phyloP scores from a whole-genome alignment of 2,888 invertebrate species.

The Oscheius myriophilus region DNA sequence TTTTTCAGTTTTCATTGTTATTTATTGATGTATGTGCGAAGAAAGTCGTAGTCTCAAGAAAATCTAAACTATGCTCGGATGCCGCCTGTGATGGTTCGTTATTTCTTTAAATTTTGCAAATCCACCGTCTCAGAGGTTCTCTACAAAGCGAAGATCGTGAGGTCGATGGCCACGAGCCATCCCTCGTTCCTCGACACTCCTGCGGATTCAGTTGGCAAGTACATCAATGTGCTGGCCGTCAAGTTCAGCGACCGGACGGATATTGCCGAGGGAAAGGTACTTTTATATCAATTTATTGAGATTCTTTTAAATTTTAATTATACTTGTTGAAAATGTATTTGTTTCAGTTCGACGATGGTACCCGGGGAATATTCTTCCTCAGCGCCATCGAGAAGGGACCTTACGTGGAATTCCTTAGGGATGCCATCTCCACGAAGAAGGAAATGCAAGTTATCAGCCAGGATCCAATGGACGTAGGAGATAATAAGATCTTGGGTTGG shows the following conservation, averaged over 20 bases:
- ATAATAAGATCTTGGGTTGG: conserved; percentile 38
- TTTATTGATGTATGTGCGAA: conserved; percentile 28
- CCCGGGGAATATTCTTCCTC: conserved; percentile 43
- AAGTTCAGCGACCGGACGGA: conserved; percentile 58
- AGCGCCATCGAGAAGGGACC: conserved; percentile 44
- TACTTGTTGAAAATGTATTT: not conserved
- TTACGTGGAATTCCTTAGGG: conserved; percentile 49
- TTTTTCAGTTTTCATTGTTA: conserved; percentile 1
- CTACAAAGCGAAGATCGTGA: conserved; percentile 47
- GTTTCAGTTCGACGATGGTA: conserved; percentile 42
- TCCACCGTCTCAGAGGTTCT: conserved; percentile 41
- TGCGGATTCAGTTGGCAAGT: conserved; percentile 8
- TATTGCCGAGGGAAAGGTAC: conserved; percentile 53
- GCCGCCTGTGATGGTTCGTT: conserved; percentile 38
- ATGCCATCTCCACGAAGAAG: conserved; percentile 49
- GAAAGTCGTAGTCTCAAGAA: conserved; percentile 34
- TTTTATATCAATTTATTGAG: too few species aligned
- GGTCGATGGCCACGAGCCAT: conserved; percentile 35
- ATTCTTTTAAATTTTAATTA: not conserved
- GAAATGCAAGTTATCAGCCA: conserved; percentile 47
- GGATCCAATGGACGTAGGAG: conserved; percentile 42
- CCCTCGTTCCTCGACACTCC: conserved; percentile 8
- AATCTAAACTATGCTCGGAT: conserved; percentile 52
- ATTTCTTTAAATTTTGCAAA: not conserved
- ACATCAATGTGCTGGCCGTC: conserved; percentile 45